phyloP scores from a whole-genome alignment of 2,113 vertebrate genomes.

The Epinephelus cyanopodus region DNA sequence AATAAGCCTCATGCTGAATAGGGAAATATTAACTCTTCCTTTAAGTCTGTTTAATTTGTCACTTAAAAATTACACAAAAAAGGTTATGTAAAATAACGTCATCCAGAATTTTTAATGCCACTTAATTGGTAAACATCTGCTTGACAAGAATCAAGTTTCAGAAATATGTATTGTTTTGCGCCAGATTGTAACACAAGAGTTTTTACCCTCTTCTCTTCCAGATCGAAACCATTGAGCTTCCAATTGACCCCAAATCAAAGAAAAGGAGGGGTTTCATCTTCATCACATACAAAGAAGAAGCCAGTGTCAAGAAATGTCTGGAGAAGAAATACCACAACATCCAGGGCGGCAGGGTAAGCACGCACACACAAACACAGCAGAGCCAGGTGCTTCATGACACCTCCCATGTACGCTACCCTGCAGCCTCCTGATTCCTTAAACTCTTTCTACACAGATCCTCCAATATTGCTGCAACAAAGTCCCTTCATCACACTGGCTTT shows the following conservation, averaged over 20 bases:
- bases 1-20: neutral
- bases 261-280: conserved; percentile 99
- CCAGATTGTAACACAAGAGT: neutral
- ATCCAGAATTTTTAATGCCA: too few species aligned
- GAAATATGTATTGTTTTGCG: neutral
- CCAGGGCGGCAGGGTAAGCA: conserved; percentile 92
- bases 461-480: too few species aligned
- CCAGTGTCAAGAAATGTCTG: conserved; percentile 94
- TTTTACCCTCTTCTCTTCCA: conserved; percentile 54
- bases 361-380: too few species aligned
- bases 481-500: too few species aligned
- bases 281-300: conserved; percentile 97
- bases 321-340: conserved; percentile 98
- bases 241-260: conserved; percentile 96
- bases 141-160: neutral
- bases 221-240: conserved; percentile 97
- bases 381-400: too few species aligned
- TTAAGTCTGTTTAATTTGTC: neutral
- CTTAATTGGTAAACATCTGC: too few species aligned
- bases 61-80: too few species aligned
- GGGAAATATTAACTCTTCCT: neutral
- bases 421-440: too few species aligned
- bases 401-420: too few species aligned
- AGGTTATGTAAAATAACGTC: too few species aligned
- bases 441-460: too few species aligned